These are phyloP conservation scores for Strigamia maritima DNA, from an alignment of 2,888 invertebrate species.

Conservation along the genomic window DNA sequence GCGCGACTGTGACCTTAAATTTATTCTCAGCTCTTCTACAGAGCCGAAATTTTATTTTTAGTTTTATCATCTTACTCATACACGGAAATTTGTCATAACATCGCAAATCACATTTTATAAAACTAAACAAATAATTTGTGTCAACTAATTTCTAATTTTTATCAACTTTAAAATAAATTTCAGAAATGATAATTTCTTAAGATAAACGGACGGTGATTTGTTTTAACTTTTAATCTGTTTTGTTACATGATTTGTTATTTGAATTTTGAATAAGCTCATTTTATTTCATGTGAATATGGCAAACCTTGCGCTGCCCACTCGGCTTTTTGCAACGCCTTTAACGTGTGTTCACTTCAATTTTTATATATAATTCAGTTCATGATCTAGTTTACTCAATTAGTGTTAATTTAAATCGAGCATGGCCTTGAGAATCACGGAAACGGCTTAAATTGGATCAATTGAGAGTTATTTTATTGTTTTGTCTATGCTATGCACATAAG, in stretches of 20 bases:
- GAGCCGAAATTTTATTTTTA: conserved; percentile 9
- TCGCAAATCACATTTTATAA: background rate
- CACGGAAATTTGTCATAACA: conserved; percentile 8
- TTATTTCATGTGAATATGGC: background rate
- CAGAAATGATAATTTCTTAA: background rate
- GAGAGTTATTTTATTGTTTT: background rate
- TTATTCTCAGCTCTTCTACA: conserved; percentile 1
- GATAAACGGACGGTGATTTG: background rate
- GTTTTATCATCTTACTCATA: conserved; percentile 10
- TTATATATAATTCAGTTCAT: background rate
- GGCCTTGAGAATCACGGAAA: conserved; percentile 22
- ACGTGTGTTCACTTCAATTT: background rate
- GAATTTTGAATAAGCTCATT: background rate
- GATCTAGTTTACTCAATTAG: conserved; percentile 16
- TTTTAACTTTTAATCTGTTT: too few species aligned
- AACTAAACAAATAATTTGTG: background rate
- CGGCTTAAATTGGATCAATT: background rate
- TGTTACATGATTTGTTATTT: background rate
- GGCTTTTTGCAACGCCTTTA: background rate
- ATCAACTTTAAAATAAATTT: background rate
- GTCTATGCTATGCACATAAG: background rate
- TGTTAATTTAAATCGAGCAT: background rate
- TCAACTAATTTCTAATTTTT: too few species aligned
- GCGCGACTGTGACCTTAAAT: conserved; percentile 27
- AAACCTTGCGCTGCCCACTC: background rate